Conservation (phyloP, 2,888 invertebrate species). For the Frankliniella intonsa region DNA sequence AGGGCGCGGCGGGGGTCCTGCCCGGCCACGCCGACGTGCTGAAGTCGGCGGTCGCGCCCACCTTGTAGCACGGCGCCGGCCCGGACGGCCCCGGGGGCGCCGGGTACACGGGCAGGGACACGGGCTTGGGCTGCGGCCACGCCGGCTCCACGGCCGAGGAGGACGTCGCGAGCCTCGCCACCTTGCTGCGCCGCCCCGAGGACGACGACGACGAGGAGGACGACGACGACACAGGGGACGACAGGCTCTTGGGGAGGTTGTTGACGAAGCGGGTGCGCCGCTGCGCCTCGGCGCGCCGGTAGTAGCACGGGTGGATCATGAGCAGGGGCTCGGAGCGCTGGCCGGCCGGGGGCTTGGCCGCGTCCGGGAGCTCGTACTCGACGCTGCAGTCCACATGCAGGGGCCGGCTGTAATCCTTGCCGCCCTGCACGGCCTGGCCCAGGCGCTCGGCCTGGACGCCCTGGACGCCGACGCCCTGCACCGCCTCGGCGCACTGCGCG, state of each 20-base stretch:
- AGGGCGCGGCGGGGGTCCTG: constrained; percentile 7
- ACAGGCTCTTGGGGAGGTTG: constrained; percentile 62
- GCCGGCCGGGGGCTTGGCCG: constrained; percentile 80
- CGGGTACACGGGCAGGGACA: constrained; percentile 17
- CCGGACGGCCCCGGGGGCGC: background rate
- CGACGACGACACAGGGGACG: background rate
- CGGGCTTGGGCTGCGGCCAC: background rate
- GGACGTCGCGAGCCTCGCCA: background rate
- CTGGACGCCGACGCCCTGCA: constrained; percentile 32
- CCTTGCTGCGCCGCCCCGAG: constrained; percentile 11
- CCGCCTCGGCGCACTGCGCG: constrained; percentile 12
- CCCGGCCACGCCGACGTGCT: constrained; percentile 2
- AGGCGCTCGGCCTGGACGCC: constrained; percentile 33
- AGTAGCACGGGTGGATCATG: constrained; percentile 87
- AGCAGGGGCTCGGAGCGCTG: constrained; percentile 76
- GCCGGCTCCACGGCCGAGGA: background rate
- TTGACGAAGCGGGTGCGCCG: constrained; percentile 77
- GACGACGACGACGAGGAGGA: background rate
- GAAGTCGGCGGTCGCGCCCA: constrained; percentile 11
- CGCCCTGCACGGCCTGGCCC: constrained; percentile 33
- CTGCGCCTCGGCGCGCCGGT: constrained; percentile 79
- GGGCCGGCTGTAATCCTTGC: constrained; percentile 80
- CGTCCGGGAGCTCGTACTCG: constrained; percentile 84
- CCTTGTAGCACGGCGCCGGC: background rate
- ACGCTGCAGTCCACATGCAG: constrained; percentile 88